Conservation (phyloP, 2,113 vertebrate species). For the Callopanchax toddi region DNA sequence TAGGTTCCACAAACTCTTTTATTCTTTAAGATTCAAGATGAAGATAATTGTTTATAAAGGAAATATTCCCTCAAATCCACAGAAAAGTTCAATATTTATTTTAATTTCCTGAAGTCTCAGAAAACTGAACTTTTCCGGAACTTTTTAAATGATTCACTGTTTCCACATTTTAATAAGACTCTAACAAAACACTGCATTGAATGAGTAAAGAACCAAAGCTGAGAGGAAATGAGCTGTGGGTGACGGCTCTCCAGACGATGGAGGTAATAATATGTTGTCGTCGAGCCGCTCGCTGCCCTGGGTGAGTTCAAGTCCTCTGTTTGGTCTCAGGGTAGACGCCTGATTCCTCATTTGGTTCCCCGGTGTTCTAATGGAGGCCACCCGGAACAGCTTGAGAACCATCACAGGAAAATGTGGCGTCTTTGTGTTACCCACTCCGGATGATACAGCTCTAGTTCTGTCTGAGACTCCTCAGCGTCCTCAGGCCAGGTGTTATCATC, state of each 20-base stretch:
- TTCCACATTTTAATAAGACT: background rate
- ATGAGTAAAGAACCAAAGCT: slow-evolving; percentile 20
- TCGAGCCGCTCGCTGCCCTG: slow-evolving; percentile 24
- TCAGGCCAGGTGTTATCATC: slow-evolving; percentile 27
- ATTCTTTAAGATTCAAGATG: no score
- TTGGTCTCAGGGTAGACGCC: slow-evolving; percentile 44
- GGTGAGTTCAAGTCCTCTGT: slow-evolving; percentile 45
- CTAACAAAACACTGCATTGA: background rate
- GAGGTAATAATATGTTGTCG: slow-evolving; percentile 56
- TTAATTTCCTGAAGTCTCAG: background rate
- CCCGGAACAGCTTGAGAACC: slow-evolving; percentile 11
- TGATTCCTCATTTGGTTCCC: slow-evolving; percentile 61
- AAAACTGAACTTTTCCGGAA: background rate
- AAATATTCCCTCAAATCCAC: no score
- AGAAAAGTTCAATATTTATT: no score
- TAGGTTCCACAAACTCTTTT: no score
- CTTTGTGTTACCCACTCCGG: slow-evolving; percentile 10
- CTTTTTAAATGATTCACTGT: background rate
- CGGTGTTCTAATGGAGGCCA: slow-evolving; percentile 43
- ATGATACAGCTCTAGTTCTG: slow-evolving; percentile 34
- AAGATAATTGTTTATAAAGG: no score
- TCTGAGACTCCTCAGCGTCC: slow-evolving; percentile 32
- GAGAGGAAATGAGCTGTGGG: slow-evolving; percentile 21
- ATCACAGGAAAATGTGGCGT: slow-evolving; percentile 23
- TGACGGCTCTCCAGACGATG: slow-evolving; percentile 51